These are phyloP conservation scores for Urocynchramus pylzowi DNA, from an alignment of 2,113 vertebrate species.

Conservation along the genomic window DNA sequence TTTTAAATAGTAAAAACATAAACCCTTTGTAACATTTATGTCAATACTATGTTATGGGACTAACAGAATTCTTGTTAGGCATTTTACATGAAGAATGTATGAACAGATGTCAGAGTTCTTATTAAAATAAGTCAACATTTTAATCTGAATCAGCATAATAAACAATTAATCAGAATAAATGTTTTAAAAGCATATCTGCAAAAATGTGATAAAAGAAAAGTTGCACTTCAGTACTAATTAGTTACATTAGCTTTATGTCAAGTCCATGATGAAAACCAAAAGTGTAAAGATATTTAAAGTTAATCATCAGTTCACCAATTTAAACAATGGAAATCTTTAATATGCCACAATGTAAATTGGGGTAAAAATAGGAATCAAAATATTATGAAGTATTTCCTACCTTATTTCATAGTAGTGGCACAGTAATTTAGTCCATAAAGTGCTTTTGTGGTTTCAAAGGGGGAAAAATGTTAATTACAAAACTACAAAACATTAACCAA, in stretches of 20 bases:
- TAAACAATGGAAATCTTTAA: neutral
- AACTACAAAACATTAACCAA: neutral
- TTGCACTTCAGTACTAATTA: neutral
- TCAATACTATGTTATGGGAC: neutral
- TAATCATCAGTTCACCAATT: neutral
- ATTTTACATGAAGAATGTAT: neutral
- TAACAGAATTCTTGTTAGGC: neutral
- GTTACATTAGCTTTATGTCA: neutral
- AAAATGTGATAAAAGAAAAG: neutral
- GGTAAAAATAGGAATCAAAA: neutral
- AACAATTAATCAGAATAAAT: neutral
- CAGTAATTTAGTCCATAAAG: neutral
- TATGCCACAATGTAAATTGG: neutral
- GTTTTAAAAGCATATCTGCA: neutral
- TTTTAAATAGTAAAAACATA: neutral
- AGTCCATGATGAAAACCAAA: neutral
- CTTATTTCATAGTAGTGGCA: neutral
- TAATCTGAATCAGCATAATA: neutral
- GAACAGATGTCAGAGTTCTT: neutral
- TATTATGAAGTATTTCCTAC: neutral
- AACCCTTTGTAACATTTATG: neutral
- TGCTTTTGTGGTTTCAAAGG: neutral
- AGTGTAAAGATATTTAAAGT: neutral
- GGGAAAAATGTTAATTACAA: neutral
- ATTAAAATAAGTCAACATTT: neutral